Evolutionary conservation across 2,113 vertebrate species (phyloP).

Genomic region (Cnemophilus loriae): DNA sequence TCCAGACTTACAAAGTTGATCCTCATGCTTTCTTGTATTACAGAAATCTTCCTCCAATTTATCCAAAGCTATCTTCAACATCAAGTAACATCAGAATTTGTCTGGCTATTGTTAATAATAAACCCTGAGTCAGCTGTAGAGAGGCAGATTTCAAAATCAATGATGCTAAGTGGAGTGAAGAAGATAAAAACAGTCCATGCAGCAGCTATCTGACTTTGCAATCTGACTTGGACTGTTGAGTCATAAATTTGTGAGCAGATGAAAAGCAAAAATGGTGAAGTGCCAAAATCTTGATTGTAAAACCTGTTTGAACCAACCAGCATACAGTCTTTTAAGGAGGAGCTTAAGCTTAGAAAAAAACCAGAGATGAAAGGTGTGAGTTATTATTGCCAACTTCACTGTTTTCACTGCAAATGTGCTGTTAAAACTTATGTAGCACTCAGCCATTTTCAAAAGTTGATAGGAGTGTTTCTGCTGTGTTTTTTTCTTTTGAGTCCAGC

Average conservation of each 20-base stretch:
- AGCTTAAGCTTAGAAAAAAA: not conserved
- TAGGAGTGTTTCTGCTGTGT: not conserved
- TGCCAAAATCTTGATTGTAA: not conserved
- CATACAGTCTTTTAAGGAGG: not conserved
- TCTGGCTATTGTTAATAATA: constrained; percentile 16
- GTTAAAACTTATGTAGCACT: not conserved
- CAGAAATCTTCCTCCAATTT: not conserved
- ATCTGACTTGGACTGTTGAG: not conserved
- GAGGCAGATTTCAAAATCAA: constrained; percentile 1
- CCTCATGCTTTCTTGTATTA: not conserved
- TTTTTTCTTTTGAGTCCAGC: not conserved
- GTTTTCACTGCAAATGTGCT: not conserved
- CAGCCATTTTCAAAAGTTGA: not conserved
- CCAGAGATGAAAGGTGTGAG: not conserved
- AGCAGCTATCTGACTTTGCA: constrained; percentile 3
- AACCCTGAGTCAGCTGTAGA: not conserved
- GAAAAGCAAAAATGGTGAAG: not conserved
- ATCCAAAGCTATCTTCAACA: not conserved
- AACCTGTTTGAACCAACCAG: not conserved
- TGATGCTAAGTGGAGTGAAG: not conserved
- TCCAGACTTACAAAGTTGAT: not conserved
- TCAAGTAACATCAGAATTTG: not conserved
- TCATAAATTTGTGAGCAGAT: constrained; percentile 10
- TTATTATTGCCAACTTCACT: not conserved
- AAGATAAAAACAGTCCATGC: not conserved